A percentile compares a stretch with the other conserved stretches of the same genome.
These are phyloP conservation scores for Xylocopa sonorina DNA, from an alignment of 1,140 invertebrate species.

Conservation along the genomic window DNA sequence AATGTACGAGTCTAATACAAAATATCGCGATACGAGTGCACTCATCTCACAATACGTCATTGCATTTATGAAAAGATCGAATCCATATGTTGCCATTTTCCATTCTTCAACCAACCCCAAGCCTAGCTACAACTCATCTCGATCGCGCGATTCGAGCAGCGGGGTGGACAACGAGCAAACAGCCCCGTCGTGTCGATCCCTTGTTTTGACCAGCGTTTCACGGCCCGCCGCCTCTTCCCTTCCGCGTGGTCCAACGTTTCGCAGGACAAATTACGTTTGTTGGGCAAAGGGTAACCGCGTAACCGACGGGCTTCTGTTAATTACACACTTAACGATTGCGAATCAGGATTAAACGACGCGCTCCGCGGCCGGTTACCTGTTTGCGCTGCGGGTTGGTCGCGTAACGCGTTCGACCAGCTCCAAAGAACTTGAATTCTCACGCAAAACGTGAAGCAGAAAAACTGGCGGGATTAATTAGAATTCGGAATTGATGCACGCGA, in stretches of 20 bases:
- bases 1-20: too few relatives aligned
- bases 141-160: too few relatives aligned
- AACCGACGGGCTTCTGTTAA: conserved; percentile 40
- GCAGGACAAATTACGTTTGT: conserved; percentile 31
- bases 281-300: neutral
- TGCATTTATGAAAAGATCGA: too few relatives aligned
- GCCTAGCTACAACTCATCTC: too few relatives aligned
- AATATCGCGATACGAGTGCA: too few relatives aligned
- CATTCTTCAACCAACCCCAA: too few relatives aligned
- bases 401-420: too few relatives aligned
- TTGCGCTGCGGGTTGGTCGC: neutral
- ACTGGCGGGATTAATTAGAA: too few relatives aligned
- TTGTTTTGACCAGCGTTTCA: conserved; percentile 7
- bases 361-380: neutral
- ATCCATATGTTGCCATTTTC: too few relatives aligned
- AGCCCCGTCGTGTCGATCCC: neutral
- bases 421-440: neutral
- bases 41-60: too few relatives aligned
- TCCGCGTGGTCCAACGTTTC: conserved; percentile 17
- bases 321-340: conserved; percentile 51
- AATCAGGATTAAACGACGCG: conserved; percentile 38
- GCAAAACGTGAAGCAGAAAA: too few relatives aligned
- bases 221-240: neutral
- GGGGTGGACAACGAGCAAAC: conserved; percentile 5
- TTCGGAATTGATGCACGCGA: too few relatives aligned